These are phyloP conservation scores for Pseudotriccus pelzelni DNA, from an alignment of 2,797 vertebrate genomes.

Conservation along the genomic window DNA sequence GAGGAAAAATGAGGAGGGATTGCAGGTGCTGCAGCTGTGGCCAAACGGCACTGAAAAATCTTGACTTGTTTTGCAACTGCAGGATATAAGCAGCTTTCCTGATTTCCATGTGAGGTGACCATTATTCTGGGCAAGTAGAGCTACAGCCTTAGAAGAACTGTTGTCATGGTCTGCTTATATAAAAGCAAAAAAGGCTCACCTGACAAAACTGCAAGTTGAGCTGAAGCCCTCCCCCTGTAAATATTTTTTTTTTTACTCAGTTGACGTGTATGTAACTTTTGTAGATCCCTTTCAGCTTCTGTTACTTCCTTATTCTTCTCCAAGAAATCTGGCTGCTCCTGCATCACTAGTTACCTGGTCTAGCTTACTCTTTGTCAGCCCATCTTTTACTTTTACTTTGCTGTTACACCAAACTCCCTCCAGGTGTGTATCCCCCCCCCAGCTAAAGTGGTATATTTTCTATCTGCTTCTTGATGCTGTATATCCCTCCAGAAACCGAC, in stretches of 20 bases:
- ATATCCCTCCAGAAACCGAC: background rate
- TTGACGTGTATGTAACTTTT: background rate
- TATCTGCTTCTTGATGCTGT: background rate
- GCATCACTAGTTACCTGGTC: background rate
- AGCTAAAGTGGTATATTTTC: background rate
- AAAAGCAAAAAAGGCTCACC: background rate
- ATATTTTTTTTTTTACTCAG: background rate
- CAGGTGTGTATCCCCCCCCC: background rate
- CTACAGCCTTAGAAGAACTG: background rate
- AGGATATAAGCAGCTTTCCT: background rate
- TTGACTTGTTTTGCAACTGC: background rate
- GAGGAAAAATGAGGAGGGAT: background rate
- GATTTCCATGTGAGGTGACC: background rate
- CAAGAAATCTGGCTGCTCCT: background rate
- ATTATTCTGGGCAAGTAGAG: background rate
- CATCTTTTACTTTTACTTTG: background rate
- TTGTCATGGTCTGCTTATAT: background rate
- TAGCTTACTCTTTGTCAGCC: background rate
- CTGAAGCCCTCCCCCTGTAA: background rate
- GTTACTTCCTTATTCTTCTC: background rate
- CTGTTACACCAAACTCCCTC: background rate
- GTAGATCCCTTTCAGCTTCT: background rate
- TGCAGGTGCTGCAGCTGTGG: background rate
- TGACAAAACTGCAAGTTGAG: background rate
- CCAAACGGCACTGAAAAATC: background rate